Conservation (phyloP, 2,797 vertebrate species). For the Betta splendens region DNA sequence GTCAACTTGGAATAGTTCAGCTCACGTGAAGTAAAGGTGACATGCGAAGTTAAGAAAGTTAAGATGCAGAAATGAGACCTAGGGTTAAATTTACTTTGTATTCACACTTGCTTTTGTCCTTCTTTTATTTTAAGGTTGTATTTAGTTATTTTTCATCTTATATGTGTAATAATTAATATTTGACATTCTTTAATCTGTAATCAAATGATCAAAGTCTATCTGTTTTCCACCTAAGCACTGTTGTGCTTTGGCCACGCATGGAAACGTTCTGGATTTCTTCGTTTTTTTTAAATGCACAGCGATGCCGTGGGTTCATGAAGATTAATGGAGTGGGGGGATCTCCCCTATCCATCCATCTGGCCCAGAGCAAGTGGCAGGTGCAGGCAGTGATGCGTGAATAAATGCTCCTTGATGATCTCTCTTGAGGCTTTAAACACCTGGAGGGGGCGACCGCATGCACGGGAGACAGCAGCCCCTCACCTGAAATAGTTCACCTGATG, state of each 20-base stretch:
- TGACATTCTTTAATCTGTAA: neutral
- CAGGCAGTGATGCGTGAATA: constrained; percentile 70
- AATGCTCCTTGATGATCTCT: constrained; percentile 73
- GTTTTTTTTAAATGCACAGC: constrained; percentile 16
- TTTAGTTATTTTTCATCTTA: too few relatives aligned
- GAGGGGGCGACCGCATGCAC: constrained; percentile 8
- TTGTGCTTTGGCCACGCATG: neutral
- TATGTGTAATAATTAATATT: too few relatives aligned
- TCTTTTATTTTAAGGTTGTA: too few relatives aligned
- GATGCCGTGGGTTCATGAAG: constrained; percentile 60
- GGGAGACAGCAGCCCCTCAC: constrained; percentile 15
- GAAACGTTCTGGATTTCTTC: constrained; percentile 9
- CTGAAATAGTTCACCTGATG: constrained; percentile 32
- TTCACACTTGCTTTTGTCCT: too few relatives aligned
- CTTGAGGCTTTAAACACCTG: constrained; percentile 52
- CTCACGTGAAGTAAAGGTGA: neutral
- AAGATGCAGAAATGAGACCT: too few relatives aligned
- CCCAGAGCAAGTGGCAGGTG: constrained; percentile 73
- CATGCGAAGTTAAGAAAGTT: neutral
- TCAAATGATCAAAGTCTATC: neutral
- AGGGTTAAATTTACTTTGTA: too few relatives aligned
- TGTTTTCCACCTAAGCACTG: neutral
- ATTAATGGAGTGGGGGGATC: constrained; percentile 61
- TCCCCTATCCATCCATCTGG: constrained; percentile 71
- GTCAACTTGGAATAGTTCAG: neutral